A percentile compares a stretch with the other conserved stretches of the same genome.
phyloP scores from a whole-genome alignment of 2,113 vertebrate genomes.

The Charadrius vociferus region DNA sequence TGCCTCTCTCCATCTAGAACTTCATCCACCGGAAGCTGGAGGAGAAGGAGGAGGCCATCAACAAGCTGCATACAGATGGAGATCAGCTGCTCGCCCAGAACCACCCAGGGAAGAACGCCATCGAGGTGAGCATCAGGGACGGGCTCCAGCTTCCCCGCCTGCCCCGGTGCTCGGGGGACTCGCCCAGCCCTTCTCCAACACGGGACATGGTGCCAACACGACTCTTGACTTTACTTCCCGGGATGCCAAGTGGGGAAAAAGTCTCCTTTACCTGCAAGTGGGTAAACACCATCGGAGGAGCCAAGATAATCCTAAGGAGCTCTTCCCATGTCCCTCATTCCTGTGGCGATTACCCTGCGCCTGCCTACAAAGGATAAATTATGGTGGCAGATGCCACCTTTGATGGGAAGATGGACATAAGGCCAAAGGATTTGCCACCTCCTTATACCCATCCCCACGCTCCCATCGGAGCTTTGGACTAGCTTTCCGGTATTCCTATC shows the following conservation, averaged over 20 bases:
- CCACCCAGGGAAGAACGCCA: slow-evolving; percentile 90
- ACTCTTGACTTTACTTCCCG: not conserved
- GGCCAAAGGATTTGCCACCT: not conserved
- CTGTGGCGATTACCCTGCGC: not conserved
- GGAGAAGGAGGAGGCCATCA: slow-evolving; percentile 89
- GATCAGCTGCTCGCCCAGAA: slow-evolving; percentile 81
- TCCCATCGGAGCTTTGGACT: not conserved
- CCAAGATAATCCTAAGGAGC: not conserved
- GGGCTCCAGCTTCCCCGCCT: not conserved
- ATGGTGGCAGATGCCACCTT: not conserved
- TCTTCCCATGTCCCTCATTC: not conserved
- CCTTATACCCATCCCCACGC: not conserved
- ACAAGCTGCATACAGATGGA: slow-evolving; percentile 88
- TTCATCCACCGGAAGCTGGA: slow-evolving; percentile 94
- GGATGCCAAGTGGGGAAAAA: not conserved
- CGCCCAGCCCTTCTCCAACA: not conserved
- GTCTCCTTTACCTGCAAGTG: not conserved
- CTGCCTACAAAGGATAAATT: not conserved
- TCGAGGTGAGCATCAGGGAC: slow-evolving; percentile 79
- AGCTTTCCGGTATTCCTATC: not conserved
- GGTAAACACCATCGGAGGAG: not conserved
- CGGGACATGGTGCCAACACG: not conserved
- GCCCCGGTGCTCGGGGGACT: rapidly evolving
- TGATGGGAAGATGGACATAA: not conserved
- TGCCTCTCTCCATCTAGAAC: slow-evolving; percentile 73